These are phyloP conservation scores for Pogonognathellus flavescens DNA, from an alignment of 1,140 invertebrate genomes.

Conservation along the genomic window DNA sequence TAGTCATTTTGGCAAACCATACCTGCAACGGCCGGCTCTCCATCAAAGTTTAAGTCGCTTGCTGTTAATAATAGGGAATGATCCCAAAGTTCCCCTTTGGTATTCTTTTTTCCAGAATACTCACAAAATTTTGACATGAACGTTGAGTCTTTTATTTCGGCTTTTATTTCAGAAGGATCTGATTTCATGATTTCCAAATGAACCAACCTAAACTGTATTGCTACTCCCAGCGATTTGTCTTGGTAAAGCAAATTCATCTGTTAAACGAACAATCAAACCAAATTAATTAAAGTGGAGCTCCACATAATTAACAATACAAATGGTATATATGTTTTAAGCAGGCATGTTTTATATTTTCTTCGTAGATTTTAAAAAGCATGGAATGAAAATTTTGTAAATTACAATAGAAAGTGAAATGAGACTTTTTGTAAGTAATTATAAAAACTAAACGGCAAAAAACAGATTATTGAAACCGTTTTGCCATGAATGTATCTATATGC, in stretches of 20 bases:
- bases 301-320: neutral
- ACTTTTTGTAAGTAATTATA: too few species aligned
- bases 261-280: neutral
- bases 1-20: neutral
- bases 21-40: neutral
- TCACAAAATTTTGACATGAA: slow-evolving; percentile 69
- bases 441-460: too few species aligned
- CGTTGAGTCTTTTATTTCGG: slow-evolving; percentile 65
- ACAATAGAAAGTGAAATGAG: too few species aligned
- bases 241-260: slow-evolving; percentile 68
- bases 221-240: slow-evolving; percentile 67
- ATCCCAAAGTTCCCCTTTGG: slow-evolving; percentile 68
- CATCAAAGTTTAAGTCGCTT: slow-evolving; percentile 57
- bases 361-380: too few species aligned
- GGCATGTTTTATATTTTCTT: neutral
- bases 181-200: slow-evolving; percentile 68
- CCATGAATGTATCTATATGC: too few species aligned
- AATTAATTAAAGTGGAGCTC: neutral
- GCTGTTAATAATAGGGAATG: slow-evolving; percentile 69
- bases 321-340: neutral
- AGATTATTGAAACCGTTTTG: too few species aligned
- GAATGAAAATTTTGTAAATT: too few species aligned
- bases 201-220: slow-evolving; percentile 67
- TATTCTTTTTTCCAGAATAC: slow-evolving; percentile 67
- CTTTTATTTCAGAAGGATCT: slow-evolving; percentile 62